Evolutionary conservation across 2,888 invertebrate species (phyloP).

Genomic region (Melipona bicolor): DNA sequence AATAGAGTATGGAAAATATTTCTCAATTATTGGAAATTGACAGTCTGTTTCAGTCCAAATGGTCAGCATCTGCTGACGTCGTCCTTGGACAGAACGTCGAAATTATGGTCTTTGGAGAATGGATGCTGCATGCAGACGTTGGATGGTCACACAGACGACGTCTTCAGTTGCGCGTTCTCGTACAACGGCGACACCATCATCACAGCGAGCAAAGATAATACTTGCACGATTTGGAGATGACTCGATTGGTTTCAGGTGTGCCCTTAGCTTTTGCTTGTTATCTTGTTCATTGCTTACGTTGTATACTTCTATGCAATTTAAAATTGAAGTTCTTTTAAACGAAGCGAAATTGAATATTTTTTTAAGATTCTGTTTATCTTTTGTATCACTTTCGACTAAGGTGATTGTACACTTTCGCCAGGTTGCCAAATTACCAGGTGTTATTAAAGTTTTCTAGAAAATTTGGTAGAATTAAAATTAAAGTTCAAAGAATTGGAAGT

Average conservation of each 20-base stretch:
- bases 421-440: no score
- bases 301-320: conserved; percentile 74
- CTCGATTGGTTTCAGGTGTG: conserved; percentile 88
- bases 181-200: conserved; percentile 91
- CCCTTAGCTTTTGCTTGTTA: conserved; percentile 73
- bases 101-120: conserved; percentile 89
- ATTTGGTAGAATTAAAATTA: background rate
- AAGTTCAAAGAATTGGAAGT: background rate
- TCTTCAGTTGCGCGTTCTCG: conserved; percentile 93
- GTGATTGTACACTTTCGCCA: background rate
- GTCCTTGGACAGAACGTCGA: conserved; percentile 90
- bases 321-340: background rate
- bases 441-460: background rate
- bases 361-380: no score
- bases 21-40: background rate
- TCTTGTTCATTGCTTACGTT: conserved; percentile 73
- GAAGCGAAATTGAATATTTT: background rate
- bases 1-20: background rate
- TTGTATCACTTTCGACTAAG: background rate
- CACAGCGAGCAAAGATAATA: conserved; percentile 93
- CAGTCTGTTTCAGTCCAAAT: conserved; percentile 93
- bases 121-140: conserved; percentile 90
- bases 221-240: conserved; percentile 92
- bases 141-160: conserved; percentile 91
- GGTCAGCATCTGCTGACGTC: conserved; percentile 90